Conservation (phyloP, 2,888 invertebrate species). For the Timandra comae region DNA sequence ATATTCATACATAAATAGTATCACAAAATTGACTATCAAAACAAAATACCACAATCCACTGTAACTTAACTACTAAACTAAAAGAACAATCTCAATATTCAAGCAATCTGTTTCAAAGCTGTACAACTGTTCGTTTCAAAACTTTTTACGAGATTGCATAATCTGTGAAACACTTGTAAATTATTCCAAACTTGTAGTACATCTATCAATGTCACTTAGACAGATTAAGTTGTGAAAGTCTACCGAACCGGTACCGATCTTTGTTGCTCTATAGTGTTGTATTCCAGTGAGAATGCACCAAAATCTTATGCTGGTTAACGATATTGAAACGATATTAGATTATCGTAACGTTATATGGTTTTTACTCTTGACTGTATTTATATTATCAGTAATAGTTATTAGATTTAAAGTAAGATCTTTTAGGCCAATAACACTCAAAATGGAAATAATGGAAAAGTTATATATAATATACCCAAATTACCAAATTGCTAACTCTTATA, state of each 20-base stretch:
- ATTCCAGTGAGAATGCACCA: slow-evolving; percentile 38
- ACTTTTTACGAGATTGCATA: slow-evolving; percentile 8
- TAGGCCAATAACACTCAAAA: no score
- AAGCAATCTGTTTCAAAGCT: background rate
- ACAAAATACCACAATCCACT: background rate
- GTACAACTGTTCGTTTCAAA: background rate
- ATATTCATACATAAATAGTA: no score
- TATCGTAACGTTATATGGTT: no score
- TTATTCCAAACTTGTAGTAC: slow-evolving; percentile 16
- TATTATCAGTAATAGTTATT: no score
- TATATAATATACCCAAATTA: no score
- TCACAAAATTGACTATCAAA: no score
- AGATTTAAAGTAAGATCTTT: no score
- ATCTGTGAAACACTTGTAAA: slow-evolving; percentile 13
- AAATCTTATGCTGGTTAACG: slow-evolving; percentile 18
- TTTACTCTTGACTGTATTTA: no score
- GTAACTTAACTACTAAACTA: background rate
- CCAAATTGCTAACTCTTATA: no score
- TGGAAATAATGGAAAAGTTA: no score
- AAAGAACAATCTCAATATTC: background rate
- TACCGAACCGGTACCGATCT: slow-evolving; percentile 38
- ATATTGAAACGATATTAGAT: slow-evolving; percentile 20
- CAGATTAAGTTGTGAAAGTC: slow-evolving; percentile 43
- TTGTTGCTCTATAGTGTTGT: slow-evolving; percentile 33
- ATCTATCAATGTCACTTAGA: slow-evolving; percentile 52